A percentile compares a stretch with the other conserved stretches of the same genome.
These are phyloP conservation scores for Nephrotoma flavescens DNA, from an alignment of 2,888 invertebrate species.

Conservation along the genomic window DNA sequence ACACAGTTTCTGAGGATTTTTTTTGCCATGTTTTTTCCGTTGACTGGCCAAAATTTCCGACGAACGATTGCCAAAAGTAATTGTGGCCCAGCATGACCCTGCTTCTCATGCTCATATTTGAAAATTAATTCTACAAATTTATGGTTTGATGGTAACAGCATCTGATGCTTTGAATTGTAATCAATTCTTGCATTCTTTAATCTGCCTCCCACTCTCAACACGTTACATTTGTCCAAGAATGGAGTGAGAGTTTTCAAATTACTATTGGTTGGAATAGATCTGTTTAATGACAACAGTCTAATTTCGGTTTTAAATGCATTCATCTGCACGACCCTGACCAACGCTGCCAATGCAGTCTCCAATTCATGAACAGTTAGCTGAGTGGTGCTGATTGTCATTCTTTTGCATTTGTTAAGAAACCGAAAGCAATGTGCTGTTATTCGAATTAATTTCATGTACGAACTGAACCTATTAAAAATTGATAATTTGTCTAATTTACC, in stretches of 20 bases:
- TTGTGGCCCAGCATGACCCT: constrained; percentile 3
- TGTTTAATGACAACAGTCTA: background rate
- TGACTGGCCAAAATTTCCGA: background rate
- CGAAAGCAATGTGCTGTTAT: background rate
- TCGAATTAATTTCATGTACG: background rate
- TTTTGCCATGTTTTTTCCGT: background rate
- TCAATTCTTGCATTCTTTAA: constrained; percentile 4
- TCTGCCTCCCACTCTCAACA: constrained; percentile 8
- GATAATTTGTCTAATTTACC: no score
- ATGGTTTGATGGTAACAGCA: background rate
- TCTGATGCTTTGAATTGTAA: constrained; percentile 4
- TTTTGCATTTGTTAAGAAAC: background rate
- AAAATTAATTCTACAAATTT: constrained; percentile 1
- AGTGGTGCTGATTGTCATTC: no score
- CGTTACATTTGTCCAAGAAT: background rate
- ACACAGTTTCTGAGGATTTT: background rate
- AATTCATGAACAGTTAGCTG: background rate
- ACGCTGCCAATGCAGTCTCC: background rate
- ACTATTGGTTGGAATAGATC: background rate
- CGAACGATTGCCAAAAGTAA: background rate
- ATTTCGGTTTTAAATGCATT: background rate
- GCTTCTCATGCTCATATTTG: constrained; percentile 3
- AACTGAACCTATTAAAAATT: no score
- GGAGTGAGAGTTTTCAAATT: constrained; percentile 4
- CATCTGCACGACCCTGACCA: background rate